Percentiles rank a stretch among this genome's conserved stretches.
These are phyloP conservation scores for Lipophrys pholis DNA, from an alignment of 2,113 vertebrate species.

Conservation along the genomic window DNA sequence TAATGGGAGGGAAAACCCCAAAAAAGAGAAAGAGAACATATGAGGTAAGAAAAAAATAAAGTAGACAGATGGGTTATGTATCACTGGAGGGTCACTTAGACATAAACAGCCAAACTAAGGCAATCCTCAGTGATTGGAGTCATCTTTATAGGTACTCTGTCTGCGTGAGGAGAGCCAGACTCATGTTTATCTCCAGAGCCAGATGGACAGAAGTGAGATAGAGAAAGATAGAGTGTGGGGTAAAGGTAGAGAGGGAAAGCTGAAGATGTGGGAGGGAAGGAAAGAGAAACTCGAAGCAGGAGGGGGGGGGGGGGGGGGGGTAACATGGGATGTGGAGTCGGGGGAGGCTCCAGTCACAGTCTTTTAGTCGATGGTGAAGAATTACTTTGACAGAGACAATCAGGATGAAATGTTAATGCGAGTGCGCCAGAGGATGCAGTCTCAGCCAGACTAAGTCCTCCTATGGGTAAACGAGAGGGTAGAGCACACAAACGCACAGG, in stretches of 20 bases:
- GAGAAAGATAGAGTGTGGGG: constrained; percentile 37
- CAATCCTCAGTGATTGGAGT: constrained; percentile 44
- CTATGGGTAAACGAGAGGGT: constrained; percentile 67
- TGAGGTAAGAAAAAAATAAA: constrained; percentile 37
- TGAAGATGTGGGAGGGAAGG: constrained; percentile 11
- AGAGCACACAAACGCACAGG: constrained; percentile 28
- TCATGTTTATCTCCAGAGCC: constrained; percentile 72
- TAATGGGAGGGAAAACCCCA: background rate
- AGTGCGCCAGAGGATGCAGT: constrained; percentile 69
- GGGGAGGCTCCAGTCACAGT: constrained; percentile 58
- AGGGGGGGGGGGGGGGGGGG: constrained; percentile 11
- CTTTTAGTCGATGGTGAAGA: constrained; percentile 77
- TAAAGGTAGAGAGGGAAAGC: constrained; percentile 14
- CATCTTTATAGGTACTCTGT: constrained; percentile 66
- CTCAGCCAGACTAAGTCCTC: constrained; percentile 68
- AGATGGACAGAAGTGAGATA: constrained; percentile 57
- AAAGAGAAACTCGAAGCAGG: constrained; percentile 27
- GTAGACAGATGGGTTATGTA: constrained; percentile 66
- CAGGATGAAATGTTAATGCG: constrained; percentile 81
- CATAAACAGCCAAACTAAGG: constrained; percentile 33
- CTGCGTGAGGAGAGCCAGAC: constrained; percentile 56
- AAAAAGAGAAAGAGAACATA: constrained; percentile 1
- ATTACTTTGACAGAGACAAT: constrained; percentile 80
- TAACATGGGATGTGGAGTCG: constrained; percentile 33
- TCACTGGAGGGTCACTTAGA: constrained; percentile 35